Base-by-base conservation (phyloP, 2,888 invertebrate species). In the Laothoe populi region DNA sequence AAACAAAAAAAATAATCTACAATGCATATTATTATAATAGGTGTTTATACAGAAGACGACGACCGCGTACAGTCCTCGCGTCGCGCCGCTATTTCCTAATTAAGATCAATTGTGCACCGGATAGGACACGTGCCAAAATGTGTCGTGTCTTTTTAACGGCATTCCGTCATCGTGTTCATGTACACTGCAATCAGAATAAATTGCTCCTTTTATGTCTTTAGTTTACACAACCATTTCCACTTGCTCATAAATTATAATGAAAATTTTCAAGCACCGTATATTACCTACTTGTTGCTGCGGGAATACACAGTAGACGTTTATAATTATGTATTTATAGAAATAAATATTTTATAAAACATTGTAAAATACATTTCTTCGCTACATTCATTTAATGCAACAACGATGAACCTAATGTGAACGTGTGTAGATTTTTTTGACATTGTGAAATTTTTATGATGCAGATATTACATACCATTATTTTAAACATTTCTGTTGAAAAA, bases 61-160 rank as follows among this genome's bases (percentile, higher is more conserved):
- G 70, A 71, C 62, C 71, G 72, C 70, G 67, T 63, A 35, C 76
- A 77, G 75, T 78, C 75, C 77, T 77, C 81, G 81, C 76, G 72
- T 78, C 80, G 80, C 83, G 78, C 84, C 78, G 89, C 86, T 81
- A 87, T 90, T 92, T 92, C 92, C 92, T 92, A 90, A 92, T 92
- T 92, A 92, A 87, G 84, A 74, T 74, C 92, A 92, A 92, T 92
- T 92, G 90, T 81, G 69, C 79, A 89, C 89, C 91, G 92, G 91
- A 91, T 84, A 86, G 84, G 81, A 85, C 92, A 91, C 92, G 92
- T 90, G 92, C 91, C 91, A 88, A 92, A 92, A 91, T 87, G 82
- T 86, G 78, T 82, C 79, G 81, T 80, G 79, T 86, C 84, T 87
- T 84, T 85, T 82, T 81, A 81, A 78, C 77, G 79, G 67, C 75